Base-by-base conservation (phyloP, 2,113 vertebrate species). In the Typhlomys cinereus region DNA sequence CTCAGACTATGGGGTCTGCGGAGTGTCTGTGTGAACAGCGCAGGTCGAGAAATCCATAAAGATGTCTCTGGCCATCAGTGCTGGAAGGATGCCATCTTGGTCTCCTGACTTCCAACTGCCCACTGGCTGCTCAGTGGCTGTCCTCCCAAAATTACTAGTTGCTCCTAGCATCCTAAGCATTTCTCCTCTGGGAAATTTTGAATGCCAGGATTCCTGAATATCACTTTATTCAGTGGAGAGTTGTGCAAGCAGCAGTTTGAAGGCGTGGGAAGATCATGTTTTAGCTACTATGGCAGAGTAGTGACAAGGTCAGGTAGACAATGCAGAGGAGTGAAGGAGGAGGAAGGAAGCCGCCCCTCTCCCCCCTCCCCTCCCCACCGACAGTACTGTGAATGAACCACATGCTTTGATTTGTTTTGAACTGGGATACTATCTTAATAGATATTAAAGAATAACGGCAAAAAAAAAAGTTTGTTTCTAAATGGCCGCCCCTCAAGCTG, bases 361-460 rank as follows among this genome's bases (percentile, higher is more conserved):
- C 39, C 5, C 50, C 25, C 27, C 14, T 70, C 4, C 70, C 27
- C n/a, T 39, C 5, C 50, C 31, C 34, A 66, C 75, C 44, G 1
- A 78, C 36, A 67, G 34, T 9, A 71, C 2, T 2, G 39, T 50
- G 13, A 2, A 18, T 7, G 66, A 64, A 62, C 36, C 25, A 11
- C 3, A 7, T 29, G 7, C 12, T 70, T 15, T n/a, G 20, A 23
- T 67, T 76, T 41, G 59, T 54, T 84, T 83, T 61, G 7, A 85
- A 75, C 62, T 27, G 84, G 78, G 29, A 57, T 85, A 39, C 50
- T 91, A 48, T 90, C 80, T 93, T 57, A 46, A 61, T 78, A 74
- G 31, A 50, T 25, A 52, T n/a, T 76, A 54, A 70, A 57, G 87
- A 92, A 74, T n/a, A 50, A 39, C 5, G 23, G 18, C 15, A 14